Conservation (phyloP, 2,113 vertebrate species). For the Orientallactaga bullata region DNA sequence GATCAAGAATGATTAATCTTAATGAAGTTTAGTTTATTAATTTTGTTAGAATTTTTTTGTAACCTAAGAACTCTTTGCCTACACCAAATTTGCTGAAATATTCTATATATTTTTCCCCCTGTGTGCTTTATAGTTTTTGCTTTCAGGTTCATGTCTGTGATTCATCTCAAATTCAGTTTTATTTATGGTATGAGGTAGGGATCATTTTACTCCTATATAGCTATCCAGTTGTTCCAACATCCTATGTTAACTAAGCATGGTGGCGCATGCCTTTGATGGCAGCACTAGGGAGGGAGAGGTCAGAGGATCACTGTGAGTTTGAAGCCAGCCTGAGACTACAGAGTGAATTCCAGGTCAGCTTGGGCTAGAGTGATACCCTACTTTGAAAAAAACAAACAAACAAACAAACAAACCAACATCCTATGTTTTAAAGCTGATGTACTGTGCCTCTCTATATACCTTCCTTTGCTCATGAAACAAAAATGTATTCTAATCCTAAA, state of each 20-base stretch:
- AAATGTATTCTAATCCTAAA: slow-evolving; percentile 34
- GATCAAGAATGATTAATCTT: not conserved
- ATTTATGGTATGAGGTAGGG: not conserved
- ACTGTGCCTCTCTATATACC: not conserved
- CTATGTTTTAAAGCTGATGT: not conserved
- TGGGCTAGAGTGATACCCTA: no score
- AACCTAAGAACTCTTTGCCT: not conserved
- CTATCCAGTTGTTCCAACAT: not conserved
- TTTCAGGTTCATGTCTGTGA: not conserved
- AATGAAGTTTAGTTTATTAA: not conserved
- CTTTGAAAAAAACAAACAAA: no score
- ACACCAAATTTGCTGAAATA: not conserved
- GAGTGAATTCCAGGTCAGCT: no score
- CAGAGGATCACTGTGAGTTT: no score
- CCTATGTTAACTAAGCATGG: not conserved
- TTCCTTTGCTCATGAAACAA: not conserved
- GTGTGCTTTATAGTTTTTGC: not conserved
- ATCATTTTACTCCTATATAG: no score
- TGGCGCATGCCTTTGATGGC: not conserved
- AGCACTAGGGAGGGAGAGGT: no score
- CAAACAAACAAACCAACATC: not conserved
- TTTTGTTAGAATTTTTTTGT: not conserved
- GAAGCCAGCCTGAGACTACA: no score
- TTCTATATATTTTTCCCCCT: not conserved
- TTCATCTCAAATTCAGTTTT: slow-evolving; percentile 4